A percentile compares a stretch with the other conserved stretches of the same genome.
These are phyloP conservation scores for Montipora capricornis DNA, from an alignment of 64 coral and sea anemone species.

Conservation along the genomic window DNA sequence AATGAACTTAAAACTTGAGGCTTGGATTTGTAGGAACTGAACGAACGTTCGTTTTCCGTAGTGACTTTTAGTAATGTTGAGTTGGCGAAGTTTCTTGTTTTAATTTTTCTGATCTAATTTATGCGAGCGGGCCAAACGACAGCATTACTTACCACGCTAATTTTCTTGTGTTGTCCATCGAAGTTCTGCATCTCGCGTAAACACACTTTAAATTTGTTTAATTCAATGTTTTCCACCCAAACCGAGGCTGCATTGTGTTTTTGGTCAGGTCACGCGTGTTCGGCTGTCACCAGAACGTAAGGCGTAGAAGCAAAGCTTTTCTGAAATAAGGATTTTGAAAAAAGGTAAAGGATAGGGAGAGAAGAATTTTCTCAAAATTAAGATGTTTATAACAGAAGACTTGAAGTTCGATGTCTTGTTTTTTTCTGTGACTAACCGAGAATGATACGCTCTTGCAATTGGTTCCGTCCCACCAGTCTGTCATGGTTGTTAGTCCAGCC, in stretches of 20 bases:
- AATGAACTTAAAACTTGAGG: no score
- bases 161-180: constrained; percentile 58
- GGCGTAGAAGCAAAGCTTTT: background rate
- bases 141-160: constrained; percentile 48
- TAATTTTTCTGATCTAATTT: background rate
- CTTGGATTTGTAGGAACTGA: no score
- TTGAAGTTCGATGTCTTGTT: background rate
- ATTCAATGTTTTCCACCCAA: constrained; percentile 54
- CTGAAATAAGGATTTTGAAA: background rate
- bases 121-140: background rate
- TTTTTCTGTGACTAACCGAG: background rate
- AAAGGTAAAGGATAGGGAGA: background rate
- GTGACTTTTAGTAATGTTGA: no score
- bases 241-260: constrained; percentile 59
- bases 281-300: constrained; percentile 13
- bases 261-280: constrained; percentile 19
- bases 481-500: constrained; percentile 21
- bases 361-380: no score
- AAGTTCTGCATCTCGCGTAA: constrained; percentile 72
- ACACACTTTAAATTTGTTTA: constrained; percentile 49
- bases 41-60: no score
- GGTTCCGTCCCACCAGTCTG: constrained; percentile 85
- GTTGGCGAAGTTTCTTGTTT: no score
- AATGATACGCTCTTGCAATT: constrained; percentile 17
- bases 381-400: background rate